A percentile compares a stretch with the other conserved stretches of the same genome.
Evolutionary conservation across 2,113 vertebrate species (phyloP).

Genomic region (Poeciliopsis turrubarensis): DNA sequence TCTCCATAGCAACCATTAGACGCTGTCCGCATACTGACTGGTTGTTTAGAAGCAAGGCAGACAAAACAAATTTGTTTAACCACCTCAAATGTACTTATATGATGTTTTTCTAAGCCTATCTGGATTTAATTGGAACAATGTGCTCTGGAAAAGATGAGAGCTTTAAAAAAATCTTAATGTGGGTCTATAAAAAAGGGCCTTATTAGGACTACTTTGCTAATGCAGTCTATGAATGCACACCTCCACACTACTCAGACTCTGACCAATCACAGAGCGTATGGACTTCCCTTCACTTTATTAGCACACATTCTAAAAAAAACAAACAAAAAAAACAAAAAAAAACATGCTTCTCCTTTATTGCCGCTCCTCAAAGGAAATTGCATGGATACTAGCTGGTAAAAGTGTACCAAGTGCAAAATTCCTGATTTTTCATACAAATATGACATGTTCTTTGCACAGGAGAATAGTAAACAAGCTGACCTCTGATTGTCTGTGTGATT

Average conservation of each 20-base stretch:
- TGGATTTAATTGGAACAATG: neutral
- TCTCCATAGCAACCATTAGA: too few species aligned
- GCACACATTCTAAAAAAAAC: neutral
- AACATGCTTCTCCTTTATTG: neutral
- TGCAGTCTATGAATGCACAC: too few species aligned
- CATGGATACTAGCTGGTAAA: neutral
- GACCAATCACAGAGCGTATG: neutral
- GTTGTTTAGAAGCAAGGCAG: too few species aligned
- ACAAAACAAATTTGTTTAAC: too few species aligned
- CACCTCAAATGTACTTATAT: too few species aligned
- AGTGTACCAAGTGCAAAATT: neutral
- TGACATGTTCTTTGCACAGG: neutral
- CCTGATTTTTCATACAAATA: neutral
- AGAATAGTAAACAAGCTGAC: neutral
- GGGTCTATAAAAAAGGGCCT: too few species aligned
- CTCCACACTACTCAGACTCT: neutral
- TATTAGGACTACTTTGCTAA: too few species aligned
- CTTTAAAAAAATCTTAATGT: too few species aligned
- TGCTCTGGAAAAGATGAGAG: too few species aligned
- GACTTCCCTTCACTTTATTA: neutral
- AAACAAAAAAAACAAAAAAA: neutral
- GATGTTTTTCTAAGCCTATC: neutral
- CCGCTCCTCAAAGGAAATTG: neutral
- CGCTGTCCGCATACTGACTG: too few species aligned
- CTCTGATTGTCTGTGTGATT: neutral